Evolutionary conservation across 1,140 invertebrate genomes (phyloP).

Genomic region (Microplitis mediator): DNA sequence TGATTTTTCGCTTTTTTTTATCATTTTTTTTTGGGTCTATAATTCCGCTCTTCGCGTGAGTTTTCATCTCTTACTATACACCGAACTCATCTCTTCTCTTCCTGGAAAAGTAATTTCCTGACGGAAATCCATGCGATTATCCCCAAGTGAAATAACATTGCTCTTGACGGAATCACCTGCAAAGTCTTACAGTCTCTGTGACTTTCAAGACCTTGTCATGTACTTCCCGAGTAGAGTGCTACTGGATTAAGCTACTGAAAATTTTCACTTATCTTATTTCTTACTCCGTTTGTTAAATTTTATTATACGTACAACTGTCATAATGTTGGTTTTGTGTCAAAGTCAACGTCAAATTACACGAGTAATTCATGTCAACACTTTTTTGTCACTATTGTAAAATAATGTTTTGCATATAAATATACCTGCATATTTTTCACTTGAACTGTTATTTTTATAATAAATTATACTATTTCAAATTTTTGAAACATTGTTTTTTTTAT

Average conservation of each 20-base stretch:
- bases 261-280: neutral
- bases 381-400: too few relatives aligned
- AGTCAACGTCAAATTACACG: too few relatives aligned
- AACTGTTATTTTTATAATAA: too few relatives aligned
- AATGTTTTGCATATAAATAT: too few relatives aligned
- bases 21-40: neutral
- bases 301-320: neutral
- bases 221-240: neutral
- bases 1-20: neutral
- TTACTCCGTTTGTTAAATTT: neutral
- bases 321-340: too few relatives aligned
- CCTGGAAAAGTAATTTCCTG: constrained; percentile 45
- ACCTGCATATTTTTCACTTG: too few relatives aligned
- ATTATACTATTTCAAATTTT: too few relatives aligned
- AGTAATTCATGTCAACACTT: too few relatives aligned
- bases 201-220: constrained; percentile 11
- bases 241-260: neutral
- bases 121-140: constrained; percentile 44
- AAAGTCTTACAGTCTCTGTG: neutral
- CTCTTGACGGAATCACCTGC: constrained; percentile 35
- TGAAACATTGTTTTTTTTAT: too few relatives aligned
- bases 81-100: constrained; percentile 24
- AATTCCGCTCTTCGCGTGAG: neutral
- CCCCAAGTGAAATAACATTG: constrained; percentile 43
- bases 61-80: neutral